Base-by-base conservation (phyloP, 2,797 vertebrate genomes). In the Tragopan temminckii region DNA sequence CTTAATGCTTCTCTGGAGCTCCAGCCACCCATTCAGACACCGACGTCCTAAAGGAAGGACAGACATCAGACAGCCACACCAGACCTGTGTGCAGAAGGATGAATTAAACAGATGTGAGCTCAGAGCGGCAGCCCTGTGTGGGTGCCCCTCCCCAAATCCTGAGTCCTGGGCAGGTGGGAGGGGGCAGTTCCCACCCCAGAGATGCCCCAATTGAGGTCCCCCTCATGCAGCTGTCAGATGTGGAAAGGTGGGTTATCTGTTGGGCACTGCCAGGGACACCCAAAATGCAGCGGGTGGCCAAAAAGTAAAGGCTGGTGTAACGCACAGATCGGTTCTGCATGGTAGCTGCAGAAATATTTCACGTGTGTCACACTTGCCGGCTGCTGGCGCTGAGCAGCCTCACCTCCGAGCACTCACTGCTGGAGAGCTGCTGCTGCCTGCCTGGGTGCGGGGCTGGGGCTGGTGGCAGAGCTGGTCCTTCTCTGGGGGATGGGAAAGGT, bases 61-160 rank as follows among this genome's bases (percentile, higher is more conserved):
- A 95, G 93, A 89, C 90, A 55, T 74, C 93, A 93, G 85, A 90
- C 89, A 89, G 89, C 61, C 48, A 4, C 91, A 46, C 68, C 87
- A 93, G 78, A 74, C 50, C 66, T n/a, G 17, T 9, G 31, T 4
- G 58, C 64, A 85, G 83, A 88, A 80, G 68, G 29, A 62, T 76
- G 93, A 89, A 89, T 90, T 90, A 88, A 93, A 93, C 23, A 1
- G 14, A 43, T 85, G 77, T 21, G 3, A 77, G 59, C 84, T 91
- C 75, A 52, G 85, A 81, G 82, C 62, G 89, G 52, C 77, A 53
- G 89, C 72, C 85, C 62, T 35, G 35, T 3, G 1, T 48, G 1
- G 5, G 45, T 46, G 61, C 59, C 38, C 80, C 63, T 62, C 50
- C 45, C 43, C n/a, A 25, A 57, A 66, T 66, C 27, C 33, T 2